Percentiles rank a stretch among this genome's conserved stretches.
Evolutionary conservation across 2,797 vertebrate species (phyloP).

Genomic region (Parotocinclus haroldoi): DNA sequence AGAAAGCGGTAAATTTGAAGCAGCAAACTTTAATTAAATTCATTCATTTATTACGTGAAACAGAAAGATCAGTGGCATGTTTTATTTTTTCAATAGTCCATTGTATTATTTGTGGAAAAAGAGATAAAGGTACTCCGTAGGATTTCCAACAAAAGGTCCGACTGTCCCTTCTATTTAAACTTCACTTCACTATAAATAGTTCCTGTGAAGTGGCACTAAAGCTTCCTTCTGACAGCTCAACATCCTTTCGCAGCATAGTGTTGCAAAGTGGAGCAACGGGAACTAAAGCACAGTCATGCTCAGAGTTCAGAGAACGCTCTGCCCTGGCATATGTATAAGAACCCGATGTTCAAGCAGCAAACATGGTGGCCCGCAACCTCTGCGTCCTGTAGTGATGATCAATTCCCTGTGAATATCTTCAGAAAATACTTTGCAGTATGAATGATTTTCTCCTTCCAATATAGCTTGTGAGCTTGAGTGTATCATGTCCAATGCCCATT

Average conservation of each 20-base stretch:
- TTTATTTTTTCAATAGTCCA: constrained; percentile 56
- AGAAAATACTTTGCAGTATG: constrained; percentile 41
- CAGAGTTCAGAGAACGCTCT: constrained; percentile 50
- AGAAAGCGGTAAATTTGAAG: constrained; percentile 74
- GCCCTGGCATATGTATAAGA: constrained; percentile 51
- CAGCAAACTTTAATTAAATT: constrained; percentile 66
- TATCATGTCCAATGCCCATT: constrained; percentile 31
- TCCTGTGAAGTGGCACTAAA: constrained; percentile 43
- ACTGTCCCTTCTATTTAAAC: constrained; percentile 21
- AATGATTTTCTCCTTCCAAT: constrained; percentile 34
- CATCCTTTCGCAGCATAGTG: too few relatives aligned
- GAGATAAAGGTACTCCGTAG: constrained; percentile 30
- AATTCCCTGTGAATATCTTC: constrained; percentile 30
- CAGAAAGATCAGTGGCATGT: constrained; percentile 75
- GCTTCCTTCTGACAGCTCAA: constrained; percentile 33
- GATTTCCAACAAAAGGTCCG: constrained; percentile 31
- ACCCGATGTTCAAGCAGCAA: constrained; percentile 72
- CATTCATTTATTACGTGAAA: constrained; percentile 52
- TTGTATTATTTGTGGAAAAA: constrained; percentile 55
- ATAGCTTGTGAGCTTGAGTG: constrained; percentile 32
- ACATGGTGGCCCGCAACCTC: constrained; percentile 55
- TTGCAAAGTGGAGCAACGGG: constrained; percentile 61
- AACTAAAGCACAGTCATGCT: constrained; percentile 49
- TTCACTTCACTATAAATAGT: constrained; percentile 35
- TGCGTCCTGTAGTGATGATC: constrained; percentile 31